Conservation (phyloP, 2,888 invertebrate genomes). For the Spilarctia lutea region DNA sequence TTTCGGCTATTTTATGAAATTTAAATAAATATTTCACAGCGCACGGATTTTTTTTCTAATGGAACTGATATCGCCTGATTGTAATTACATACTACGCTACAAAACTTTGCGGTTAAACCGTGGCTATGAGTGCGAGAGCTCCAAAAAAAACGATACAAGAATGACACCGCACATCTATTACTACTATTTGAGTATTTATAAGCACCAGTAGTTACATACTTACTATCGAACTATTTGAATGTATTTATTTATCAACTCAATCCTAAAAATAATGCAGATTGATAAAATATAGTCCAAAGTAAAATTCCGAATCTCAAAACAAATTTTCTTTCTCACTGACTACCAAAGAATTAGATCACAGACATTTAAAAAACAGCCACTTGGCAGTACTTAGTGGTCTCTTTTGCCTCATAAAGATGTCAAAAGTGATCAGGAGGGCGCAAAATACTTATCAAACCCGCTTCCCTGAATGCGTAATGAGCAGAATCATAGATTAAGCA, state of each 20-base stretch:
- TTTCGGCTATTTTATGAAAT: too few species aligned
- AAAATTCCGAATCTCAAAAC: not conserved
- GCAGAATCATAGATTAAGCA: slow-evolving; percentile 38
- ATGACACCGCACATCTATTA: too few species aligned
- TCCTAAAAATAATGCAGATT: not conserved
- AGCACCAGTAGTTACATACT: not conserved
- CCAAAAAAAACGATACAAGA: too few species aligned
- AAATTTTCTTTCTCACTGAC: not conserved
- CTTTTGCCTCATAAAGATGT: slow-evolving; percentile 43
- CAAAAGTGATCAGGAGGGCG: slow-evolving; percentile 34
- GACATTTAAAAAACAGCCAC: slow-evolving; percentile 5
- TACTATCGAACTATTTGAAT: too few species aligned
- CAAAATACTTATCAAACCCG: slow-evolving; percentile 49
- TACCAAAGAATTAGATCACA: not conserved
- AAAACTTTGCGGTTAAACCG: too few species aligned
- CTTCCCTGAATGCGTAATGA: slow-evolving; percentile 51
- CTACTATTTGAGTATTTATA: too few species aligned
- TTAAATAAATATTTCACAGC: too few species aligned
- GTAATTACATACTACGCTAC: too few species aligned
- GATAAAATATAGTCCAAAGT: not conserved
- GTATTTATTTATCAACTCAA: not conserved
- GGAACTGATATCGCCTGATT: too few species aligned
- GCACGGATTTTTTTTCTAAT: too few species aligned
- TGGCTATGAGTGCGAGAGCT: too few species aligned
- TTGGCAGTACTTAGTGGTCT: slow-evolving; percentile 18